Evolutionary conservation across 30 jellyfish, hydroid and myxozoan genomes (phyloP), one percentile per base, ranked within the genome.

Genomic region (Hydractinia echinata): DNA sequence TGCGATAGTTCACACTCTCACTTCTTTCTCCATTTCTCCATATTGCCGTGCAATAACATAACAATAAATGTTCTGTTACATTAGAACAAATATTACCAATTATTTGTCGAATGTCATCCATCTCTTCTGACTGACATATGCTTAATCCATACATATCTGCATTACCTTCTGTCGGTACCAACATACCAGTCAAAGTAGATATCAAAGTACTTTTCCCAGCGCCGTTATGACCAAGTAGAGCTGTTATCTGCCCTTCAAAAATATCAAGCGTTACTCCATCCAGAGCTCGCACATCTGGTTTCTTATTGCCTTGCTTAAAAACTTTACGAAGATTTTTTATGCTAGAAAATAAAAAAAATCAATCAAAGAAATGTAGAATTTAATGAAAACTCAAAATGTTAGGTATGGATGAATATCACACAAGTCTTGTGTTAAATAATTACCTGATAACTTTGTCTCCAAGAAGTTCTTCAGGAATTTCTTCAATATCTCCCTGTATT

Each of bases 211-310:
- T 74, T 69, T 90, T 90, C 3, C 97, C 97, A 11, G 97, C 97
- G 13, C 97, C 97, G 67, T 90, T 90, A 78, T 90, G 97, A 51
- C 97, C 97, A 18, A 90, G 84, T 51, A 90, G 72, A 5, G 97
- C 97, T 0, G 95, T 85, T 6, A 90, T 90, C 67, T 90, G 97
- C 51, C 97, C 97, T 81, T 90, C 97, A 60, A 78, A 90, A 1
- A 90, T 92, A 81, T 90, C 95, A 52, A 90, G 86, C 56, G 93
- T 84, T 21, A 90, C 95, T 80, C 97, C 96, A 66, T 88, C 88
- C 0, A 88, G 85, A 19, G 96, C 96, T 66, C 67, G 84, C 58
- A 88, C 66, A 19, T 88, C 96, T 60, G 74, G 74, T 13, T 88
- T 90, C 9, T 88, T 83, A 55, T 79, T 79, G 19, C 84, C 67